Evolutionary conservation across 2,888 invertebrate species (phyloP), one percentile per base, ranked within the genome.

Genomic region (Cryptops parisi): DNA sequence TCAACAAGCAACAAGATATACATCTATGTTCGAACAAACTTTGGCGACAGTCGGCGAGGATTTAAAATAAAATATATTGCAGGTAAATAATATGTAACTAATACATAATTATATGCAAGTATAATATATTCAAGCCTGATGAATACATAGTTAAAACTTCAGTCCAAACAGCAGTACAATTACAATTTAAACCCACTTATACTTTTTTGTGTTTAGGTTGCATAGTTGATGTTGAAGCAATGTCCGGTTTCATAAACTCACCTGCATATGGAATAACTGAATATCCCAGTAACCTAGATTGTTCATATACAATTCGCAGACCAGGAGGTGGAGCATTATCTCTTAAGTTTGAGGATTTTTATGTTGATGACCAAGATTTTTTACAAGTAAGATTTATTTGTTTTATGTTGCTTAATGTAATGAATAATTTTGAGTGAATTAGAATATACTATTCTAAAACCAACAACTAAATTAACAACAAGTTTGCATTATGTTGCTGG

Each of bases 271-370:
- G 84, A 2, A 74, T 90, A 6, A 76, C 78, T 47, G 80, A 81
- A 58, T 94, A 94, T 65, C 93, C 93, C 0, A 87, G 85, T 67
- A 91, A 91, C 65, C 89, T 91, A 66, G 87, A 89, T 67, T 94
- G 93, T 67, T 76, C 84, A 53, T 90, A 87, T 66, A 81, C 81
- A 65, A 80, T 94, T 50, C 81, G 81, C 59, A 85, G 89, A 64
- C 84, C 87, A 0, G 78, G 80, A 41, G 83, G 86, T 46, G 83
- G 85, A 26, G 84, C 93, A 2, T 72, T 97, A 3, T 90, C 91
- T 0, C 71, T 96, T 41, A 84, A 83, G 66, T 91, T 96, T 65
- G 80, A 83, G 60, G 80, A 81, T 62, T 93, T 96, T 66, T 79
- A 80, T 61, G 83, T 94, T 52, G 87, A 93, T 63, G 78, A 81